Percentiles rank a stretch among this genome's conserved stretches.
phyloP scores from a whole-genome alignment of 2,113 vertebrate species.

The Phyllostomus discolor region DNA sequence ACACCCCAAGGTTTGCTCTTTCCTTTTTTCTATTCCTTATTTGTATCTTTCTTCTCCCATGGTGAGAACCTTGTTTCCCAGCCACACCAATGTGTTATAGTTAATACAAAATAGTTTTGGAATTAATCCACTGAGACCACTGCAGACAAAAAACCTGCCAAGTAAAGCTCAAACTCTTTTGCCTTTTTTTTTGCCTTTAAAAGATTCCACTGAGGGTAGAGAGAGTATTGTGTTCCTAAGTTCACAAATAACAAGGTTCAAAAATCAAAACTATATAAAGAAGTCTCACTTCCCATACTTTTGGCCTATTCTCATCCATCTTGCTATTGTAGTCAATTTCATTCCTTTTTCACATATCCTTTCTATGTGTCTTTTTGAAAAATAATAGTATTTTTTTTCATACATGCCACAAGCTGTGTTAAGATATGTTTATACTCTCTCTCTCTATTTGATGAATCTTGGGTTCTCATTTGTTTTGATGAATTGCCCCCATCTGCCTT shows the following conservation, averaged over 20 bases:
- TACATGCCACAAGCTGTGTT: not conserved
- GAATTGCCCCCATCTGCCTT: not conserved
- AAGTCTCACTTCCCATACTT: not conserved
- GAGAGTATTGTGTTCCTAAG: not conserved
- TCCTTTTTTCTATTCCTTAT: not conserved
- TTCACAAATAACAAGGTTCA: not conserved
- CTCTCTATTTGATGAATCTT: not conserved
- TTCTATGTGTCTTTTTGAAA: not conserved
- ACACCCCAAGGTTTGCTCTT: not conserved
- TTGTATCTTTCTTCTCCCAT: not conserved
- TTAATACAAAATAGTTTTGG: not conserved
- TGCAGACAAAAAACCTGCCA: not conserved
- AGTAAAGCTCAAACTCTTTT: not conserved
- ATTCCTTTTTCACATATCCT: not conserved
- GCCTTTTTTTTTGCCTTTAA: not conserved
- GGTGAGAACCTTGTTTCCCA: not conserved
- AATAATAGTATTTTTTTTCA: not conserved
- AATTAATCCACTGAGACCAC: not conserved
- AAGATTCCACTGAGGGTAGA: not conserved
- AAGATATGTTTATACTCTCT: not conserved
- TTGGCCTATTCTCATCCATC: not conserved
- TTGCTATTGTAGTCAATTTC: not conserved
- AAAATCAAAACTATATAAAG: not conserved
- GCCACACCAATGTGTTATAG: not conserved
- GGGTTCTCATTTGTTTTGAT: not conserved